A percentile compares a stretch with the other conserved stretches of the same genome.
These are phyloP conservation scores for Cliona cf. orientalis DNA, from an alignment of 37 sponge, comb jelly and placozoan genomes.

Conservation along the genomic window DNA sequence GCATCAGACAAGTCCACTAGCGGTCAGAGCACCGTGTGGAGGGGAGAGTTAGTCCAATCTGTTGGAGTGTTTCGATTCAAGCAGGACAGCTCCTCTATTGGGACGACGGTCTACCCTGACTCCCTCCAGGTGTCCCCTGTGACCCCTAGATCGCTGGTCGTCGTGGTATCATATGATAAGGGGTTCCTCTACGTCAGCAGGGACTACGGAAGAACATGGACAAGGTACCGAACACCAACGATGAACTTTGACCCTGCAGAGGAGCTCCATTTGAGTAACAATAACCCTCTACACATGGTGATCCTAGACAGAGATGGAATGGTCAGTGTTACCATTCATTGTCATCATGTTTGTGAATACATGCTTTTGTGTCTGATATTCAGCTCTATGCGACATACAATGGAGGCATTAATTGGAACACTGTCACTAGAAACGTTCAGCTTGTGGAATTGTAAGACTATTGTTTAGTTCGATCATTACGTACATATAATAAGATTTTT, in stretches of 20 bases:
- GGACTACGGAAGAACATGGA: constrained; percentile 46
- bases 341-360: neutral
- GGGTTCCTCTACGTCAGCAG: constrained; percentile 30
- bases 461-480: neutral
- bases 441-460: constrained; percentile 31
- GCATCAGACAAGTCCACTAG: constrained; percentile 16
- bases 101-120: constrained; percentile 3
- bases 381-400: constrained; percentile 35
- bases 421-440: neutral
- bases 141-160: constrained; percentile 7
- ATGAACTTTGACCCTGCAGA: constrained; percentile 21
- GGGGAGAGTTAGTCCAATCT: constrained; percentile 15
- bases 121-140: constrained; percentile 45
- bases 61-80: constrained; percentile 27
- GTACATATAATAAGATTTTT: neutral
- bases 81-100: constrained; percentile 1
- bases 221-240: constrained; percentile 21
- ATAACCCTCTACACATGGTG: constrained; percentile 30
- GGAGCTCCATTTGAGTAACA: constrained; percentile 39
- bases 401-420: constrained; percentile 10
- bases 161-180: constrained; percentile 42
- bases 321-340: constrained; percentile 3
- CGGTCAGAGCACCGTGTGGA: constrained; percentile 37
- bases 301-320: neutral
- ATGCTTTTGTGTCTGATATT: neutral